phyloP scores from a whole-genome alignment of 2,888 invertebrate species.

The Zygogramma bicolorata region DNA sequence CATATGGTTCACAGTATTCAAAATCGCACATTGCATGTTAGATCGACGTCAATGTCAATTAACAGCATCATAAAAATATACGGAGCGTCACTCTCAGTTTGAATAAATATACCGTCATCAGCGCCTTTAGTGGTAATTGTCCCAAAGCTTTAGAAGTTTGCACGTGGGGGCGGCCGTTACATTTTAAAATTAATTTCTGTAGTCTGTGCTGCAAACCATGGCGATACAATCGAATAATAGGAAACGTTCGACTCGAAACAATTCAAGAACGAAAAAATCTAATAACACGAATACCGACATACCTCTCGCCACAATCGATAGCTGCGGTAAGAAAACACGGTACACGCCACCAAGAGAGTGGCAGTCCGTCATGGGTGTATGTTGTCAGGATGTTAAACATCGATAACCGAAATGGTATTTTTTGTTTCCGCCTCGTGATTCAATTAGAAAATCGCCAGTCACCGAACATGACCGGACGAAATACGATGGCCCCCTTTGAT shows the following conservation, averaged over 20 bases:
- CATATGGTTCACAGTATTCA: too few relatives aligned
- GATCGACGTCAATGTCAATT: too few relatives aligned
- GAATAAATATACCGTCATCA: too few relatives aligned
- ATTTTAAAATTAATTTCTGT: too few relatives aligned
- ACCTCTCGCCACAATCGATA: not conserved
- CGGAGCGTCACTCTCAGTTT: too few relatives aligned
- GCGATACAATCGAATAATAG: too few relatives aligned
- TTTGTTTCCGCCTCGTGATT: slow-evolving; percentile 7
- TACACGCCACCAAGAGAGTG: slow-evolving; percentile 26
- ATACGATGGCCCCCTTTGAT: slow-evolving; percentile 1
- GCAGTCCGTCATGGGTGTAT: slow-evolving; percentile 28
- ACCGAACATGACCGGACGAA: not conserved
- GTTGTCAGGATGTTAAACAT: slow-evolving; percentile 26
- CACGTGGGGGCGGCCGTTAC: too few relatives aligned
- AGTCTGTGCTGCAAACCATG: too few relatives aligned
- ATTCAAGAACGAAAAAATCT: not conserved
- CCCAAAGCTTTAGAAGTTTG: too few relatives aligned
- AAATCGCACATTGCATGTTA: too few relatives aligned
- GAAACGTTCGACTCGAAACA: not conserved
- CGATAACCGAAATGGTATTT: not conserved
- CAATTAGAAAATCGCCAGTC: slow-evolving; percentile 12
- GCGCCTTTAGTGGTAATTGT: too few relatives aligned
- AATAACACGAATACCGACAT: not conserved
- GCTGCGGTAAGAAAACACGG: not conserved
- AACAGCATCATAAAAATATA: too few relatives aligned